Conservation (phyloP, 2,113 vertebrate genomes). For the Marmota flaviventris region DNA sequence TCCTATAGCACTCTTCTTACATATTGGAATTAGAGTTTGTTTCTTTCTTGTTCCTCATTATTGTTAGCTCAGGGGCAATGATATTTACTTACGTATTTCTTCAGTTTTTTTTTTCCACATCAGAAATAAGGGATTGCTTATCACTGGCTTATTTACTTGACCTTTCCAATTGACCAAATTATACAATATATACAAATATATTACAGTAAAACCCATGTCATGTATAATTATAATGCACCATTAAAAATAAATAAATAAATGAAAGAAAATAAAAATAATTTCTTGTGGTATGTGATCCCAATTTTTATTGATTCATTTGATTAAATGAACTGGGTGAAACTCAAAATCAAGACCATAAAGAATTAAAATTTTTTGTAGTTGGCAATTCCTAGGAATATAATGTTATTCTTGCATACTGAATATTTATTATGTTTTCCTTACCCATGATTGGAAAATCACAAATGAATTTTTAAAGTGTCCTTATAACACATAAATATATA, state of each 20-base stretch:
- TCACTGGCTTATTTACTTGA: background rate
- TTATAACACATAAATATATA: background rate
- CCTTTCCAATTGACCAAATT: background rate
- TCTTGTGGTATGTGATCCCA: background rate
- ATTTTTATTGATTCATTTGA: background rate
- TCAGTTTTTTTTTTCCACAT: background rate
- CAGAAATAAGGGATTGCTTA: background rate
- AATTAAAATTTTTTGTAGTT: background rate
- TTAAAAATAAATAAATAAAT: too few relatives aligned
- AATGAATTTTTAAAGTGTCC: background rate
- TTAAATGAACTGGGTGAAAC: background rate
- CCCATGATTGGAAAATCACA: slow-evolving; percentile 13
- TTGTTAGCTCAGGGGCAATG: background rate
- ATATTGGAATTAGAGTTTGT: background rate
- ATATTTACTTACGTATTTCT: background rate
- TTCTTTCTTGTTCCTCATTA: background rate
- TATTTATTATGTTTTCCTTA: slow-evolving; percentile 41
- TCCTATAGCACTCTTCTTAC: background rate
- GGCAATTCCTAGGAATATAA: background rate
- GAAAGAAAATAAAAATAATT: background rate
- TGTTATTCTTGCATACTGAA: background rate
- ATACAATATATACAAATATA: too few relatives aligned
- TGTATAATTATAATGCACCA: too few relatives aligned
- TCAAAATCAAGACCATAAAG: background rate
- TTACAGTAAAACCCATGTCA: too few relatives aligned